phyloP scores from a whole-genome alignment of 1,140 invertebrate species.

The Sycobia sp. region DNA sequence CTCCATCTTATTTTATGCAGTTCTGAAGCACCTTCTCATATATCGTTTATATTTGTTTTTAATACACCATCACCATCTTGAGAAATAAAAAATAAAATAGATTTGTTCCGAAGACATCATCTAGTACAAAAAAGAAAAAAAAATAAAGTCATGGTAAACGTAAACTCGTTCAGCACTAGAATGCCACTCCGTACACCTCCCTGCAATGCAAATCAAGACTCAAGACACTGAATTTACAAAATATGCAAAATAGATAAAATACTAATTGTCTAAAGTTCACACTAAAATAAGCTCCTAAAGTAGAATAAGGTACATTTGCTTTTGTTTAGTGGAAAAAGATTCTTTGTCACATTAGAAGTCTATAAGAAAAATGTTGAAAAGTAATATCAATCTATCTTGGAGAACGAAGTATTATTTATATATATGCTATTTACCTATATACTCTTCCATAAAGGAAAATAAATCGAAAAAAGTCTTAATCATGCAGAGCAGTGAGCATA shows the following conservation, averaged over 20 bases:
- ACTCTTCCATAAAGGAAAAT: not conserved
- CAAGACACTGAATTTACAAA: conserved; percentile 12
- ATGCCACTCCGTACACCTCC: not conserved
- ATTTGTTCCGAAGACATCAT: conserved; percentile 7
- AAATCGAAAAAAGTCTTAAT: conserved; percentile 17
- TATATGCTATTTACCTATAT: conserved; percentile 6
- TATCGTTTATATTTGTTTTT: conserved; percentile 15
- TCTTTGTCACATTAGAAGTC: too few species aligned
- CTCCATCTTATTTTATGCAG: too few species aligned
- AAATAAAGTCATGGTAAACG: conserved; percentile 13
- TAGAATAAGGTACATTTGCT: conserved; percentile 10
- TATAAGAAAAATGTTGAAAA: too few species aligned
- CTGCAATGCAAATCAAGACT: not conserved
- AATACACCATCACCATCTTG: conserved; percentile 25
- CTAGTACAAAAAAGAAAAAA: not conserved
- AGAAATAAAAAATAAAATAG: conserved; percentile 13
- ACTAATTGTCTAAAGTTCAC: conserved; percentile 12
- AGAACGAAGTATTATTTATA: not conserved
- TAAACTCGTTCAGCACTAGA: not conserved
- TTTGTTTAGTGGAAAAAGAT: not conserved
- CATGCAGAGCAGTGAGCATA: conserved; percentile 35
- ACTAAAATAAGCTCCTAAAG: conserved; percentile 2
- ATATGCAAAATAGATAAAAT: not conserved
- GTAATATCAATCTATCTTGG: not conserved
- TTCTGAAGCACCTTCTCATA: too few species aligned